Conservation (phyloP, 1,140 invertebrate species). For the Zaprionus africanus region DNA sequence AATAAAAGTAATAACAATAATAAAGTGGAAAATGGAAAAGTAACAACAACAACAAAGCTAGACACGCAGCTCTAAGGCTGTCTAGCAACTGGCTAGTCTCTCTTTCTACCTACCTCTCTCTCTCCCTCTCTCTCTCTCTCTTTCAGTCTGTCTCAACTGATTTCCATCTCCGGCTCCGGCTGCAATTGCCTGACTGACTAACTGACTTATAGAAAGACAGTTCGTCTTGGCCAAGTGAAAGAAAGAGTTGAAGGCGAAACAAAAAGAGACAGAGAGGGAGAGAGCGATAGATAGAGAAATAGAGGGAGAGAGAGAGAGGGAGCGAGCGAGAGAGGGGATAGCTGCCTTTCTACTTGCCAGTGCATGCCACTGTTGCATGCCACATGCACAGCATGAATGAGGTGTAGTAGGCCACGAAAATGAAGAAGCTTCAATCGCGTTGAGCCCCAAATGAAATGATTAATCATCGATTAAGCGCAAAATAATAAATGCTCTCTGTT, state of each 20-base stretch:
- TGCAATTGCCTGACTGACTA: slow-evolving; percentile 23
- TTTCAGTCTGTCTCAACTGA: slow-evolving; percentile 15
- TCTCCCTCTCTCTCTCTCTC: neutral
- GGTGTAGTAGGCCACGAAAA: neutral
- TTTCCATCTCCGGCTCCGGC: slow-evolving; percentile 20
- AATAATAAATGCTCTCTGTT: neutral
- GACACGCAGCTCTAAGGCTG: slow-evolving; percentile 37
- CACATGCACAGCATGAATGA: neutral
- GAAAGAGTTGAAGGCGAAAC: slow-evolving; percentile 58
- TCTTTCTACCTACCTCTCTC: neutral
- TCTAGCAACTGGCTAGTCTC: slow-evolving; percentile 32
- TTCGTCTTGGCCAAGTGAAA: slow-evolving; percentile 66
- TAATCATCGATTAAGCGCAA: slow-evolving; percentile 19
- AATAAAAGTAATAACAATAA: slow-evolving; percentile 35
- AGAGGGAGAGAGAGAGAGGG: no score
- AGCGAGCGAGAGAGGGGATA: no score
- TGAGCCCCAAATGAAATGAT: slow-evolving; percentile 1
- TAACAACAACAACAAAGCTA: slow-evolving; percentile 16
- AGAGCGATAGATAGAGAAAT: neutral
- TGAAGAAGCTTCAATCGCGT: slow-evolving; percentile 4
- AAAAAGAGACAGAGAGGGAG: neutral
- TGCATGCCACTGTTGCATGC: slow-evolving; percentile 30
- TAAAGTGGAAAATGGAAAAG: slow-evolving; percentile 18
- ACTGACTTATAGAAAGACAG: slow-evolving; percentile 26
- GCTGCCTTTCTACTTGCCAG: slow-evolving; percentile 43